These are phyloP conservation scores for Drosophila takahashii DNA, from an alignment of 1,140 invertebrate genomes.

Conservation along the genomic window DNA sequence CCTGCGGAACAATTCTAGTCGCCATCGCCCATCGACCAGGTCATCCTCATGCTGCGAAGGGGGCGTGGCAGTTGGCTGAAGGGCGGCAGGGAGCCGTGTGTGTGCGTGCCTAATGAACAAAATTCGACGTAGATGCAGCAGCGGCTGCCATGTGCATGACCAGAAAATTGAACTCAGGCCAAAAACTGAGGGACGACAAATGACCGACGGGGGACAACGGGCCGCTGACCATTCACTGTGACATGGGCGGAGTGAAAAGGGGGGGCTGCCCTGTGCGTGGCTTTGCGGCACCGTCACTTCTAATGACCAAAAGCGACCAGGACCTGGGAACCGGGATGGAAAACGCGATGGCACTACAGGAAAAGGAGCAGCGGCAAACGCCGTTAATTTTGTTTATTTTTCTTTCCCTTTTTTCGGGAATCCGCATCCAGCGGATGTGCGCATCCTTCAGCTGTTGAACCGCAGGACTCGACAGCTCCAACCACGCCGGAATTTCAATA, in stretches of 20 bases:
- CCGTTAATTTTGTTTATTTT: slow-evolving; percentile 73
- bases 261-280: slow-evolving; percentile 34
- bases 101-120: slow-evolving; percentile 64
- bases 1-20: slow-evolving; percentile 38
- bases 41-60: not conserved
- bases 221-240: slow-evolving; percentile 38
- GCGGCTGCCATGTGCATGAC: slow-evolving; percentile 77
- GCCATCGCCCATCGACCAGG: slow-evolving; percentile 18
- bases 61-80: slow-evolving; percentile 1
- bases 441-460: slow-evolving; percentile 15
- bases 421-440: slow-evolving; percentile 18
- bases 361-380: slow-evolving; percentile 40
- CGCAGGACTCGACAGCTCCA: slow-evolving; percentile 9
- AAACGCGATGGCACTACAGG: slow-evolving; percentile 11
- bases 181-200: slow-evolving; percentile 72
- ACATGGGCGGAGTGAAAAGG: not conserved
- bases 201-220: slow-evolving; percentile 45
- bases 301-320: slow-evolving; percentile 59
- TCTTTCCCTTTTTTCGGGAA: not conserved
- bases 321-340: slow-evolving; percentile 9
- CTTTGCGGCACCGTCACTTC: slow-evolving; percentile 71
- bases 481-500: slow-evolving; percentile 35
- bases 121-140: slow-evolving; percentile 56
- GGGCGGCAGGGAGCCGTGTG: slow-evolving; percentile 9
- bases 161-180: slow-evolving; percentile 77